Conservation (phyloP, 2,113 vertebrate species). For the Dunckerocampus dactyliophorus region DNA sequence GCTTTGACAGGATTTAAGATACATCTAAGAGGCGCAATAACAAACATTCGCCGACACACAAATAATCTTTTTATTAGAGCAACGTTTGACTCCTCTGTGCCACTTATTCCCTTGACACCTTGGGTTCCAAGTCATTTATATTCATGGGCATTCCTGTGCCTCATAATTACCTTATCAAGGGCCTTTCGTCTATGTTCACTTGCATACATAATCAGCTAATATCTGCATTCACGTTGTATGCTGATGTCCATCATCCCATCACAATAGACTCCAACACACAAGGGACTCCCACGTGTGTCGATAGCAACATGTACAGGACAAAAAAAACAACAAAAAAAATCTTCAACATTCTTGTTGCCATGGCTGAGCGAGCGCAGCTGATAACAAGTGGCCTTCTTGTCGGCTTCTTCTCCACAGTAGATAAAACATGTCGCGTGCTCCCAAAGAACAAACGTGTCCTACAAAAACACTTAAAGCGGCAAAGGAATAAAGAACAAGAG, state of each 20-base stretch:
- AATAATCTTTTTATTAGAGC: background rate
- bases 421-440: slow-evolving; percentile 19
- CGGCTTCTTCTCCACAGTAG: slow-evolving; percentile 8
- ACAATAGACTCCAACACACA: background rate
- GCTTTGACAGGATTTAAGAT: background rate
- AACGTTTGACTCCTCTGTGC: slow-evolving; percentile 21
- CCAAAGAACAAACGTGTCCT: slow-evolving; percentile 16
- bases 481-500: slow-evolving; percentile 8
- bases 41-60: background rate
- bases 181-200: slow-evolving; percentile 45
- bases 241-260: no score
- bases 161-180: slow-evolving; percentile 47
- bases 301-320: background rate
- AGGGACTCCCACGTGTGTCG: slow-evolving; percentile 5
- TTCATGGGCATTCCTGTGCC: slow-evolving; percentile 37
- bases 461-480: slow-evolving; percentile 23
- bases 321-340: background rate
- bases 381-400: slow-evolving; percentile 19
- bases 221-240: slow-evolving; percentile 29
- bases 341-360: background rate
- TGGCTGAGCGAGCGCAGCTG: background rate
- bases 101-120: slow-evolving; percentile 16
- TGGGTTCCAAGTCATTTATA: slow-evolving; percentile 39
- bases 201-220: slow-evolving; percentile 48
- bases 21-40: background rate